phyloP scores from a whole-genome alignment of 2,797 vertebrate species.

The Okamejei kenojei region DNA sequence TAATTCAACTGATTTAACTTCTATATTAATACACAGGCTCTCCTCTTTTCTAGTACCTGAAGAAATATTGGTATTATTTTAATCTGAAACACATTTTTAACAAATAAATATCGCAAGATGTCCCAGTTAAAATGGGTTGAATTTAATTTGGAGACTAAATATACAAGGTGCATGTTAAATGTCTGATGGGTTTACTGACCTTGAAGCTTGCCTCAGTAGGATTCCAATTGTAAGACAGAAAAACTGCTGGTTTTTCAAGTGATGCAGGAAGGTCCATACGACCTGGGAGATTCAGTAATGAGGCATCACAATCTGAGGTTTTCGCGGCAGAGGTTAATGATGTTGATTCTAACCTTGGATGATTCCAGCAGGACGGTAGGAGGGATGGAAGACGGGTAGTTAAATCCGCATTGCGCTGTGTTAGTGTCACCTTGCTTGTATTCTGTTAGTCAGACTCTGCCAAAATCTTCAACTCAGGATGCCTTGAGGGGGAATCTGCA shows the following conservation, averaged over 20 bases:
- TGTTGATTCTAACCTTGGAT: not conserved
- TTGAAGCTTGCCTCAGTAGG: not conserved
- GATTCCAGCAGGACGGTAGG: not conserved
- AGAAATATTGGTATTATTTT: not conserved
- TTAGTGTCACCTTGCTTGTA: slow-evolving; percentile 11
- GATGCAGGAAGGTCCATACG: not conserved
- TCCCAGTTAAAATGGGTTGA: not conserved
- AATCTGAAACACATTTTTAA: not conserved
- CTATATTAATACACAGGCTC: not conserved
- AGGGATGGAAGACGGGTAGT: not conserved
- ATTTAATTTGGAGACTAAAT: not conserved
- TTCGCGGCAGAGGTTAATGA: not conserved
- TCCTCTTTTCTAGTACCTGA: not conserved
- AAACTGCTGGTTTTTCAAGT: not conserved
- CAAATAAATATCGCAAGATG: not conserved
- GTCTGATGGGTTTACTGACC: not conserved
- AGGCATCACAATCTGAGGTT: not conserved
- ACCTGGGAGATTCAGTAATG: not conserved
- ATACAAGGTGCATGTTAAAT: not conserved
- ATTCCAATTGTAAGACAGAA: not conserved
- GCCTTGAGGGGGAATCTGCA: slow-evolving; percentile 2
- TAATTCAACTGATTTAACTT: not conserved
- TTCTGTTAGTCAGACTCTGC: not conserved
- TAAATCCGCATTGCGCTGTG: not conserved
- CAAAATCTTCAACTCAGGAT: not conserved